phyloP scores from a whole-genome alignment of 2,797 vertebrate species.

The Syngnathus acus region DNA sequence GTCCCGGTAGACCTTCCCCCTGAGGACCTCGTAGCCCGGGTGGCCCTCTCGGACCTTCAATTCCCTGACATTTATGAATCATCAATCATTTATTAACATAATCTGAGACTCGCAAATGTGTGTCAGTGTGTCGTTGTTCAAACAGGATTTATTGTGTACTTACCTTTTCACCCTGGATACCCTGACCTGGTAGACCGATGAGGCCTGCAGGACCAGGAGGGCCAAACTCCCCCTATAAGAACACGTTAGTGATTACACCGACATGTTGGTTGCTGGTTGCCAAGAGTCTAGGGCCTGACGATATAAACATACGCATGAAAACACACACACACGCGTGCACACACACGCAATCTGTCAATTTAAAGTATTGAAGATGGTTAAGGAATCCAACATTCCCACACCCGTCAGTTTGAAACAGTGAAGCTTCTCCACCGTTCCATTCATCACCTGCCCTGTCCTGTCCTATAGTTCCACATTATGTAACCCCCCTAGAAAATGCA shows the following conservation, averaged over 20 bases:
- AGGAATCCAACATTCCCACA: slow-evolving; percentile 22
- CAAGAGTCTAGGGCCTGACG: no score
- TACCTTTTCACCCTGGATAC: slow-evolving; percentile 82
- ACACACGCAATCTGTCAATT: no score
- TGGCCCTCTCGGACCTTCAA: slow-evolving; percentile 77
- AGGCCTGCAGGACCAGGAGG: slow-evolving; percentile 75
- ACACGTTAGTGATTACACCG: slow-evolving; percentile 17
- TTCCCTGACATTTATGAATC: slow-evolving; percentile 58
- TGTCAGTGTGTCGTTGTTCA: not conserved
- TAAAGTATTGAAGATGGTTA: not conserved
- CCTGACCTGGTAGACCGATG: slow-evolving; percentile 70
- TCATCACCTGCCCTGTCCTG: slow-evolving; percentile 29
- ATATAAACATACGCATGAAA: no score
- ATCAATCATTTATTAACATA: not conserved
- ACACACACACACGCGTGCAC: no score
- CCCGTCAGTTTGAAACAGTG: slow-evolving; percentile 17
- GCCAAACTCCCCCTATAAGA: slow-evolving; percentile 74
- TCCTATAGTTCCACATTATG: slow-evolving; percentile 22
- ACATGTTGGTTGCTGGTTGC: not conserved
- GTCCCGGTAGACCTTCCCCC: slow-evolving; percentile 77
- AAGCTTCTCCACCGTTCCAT: slow-evolving; percentile 30
- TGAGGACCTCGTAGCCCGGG: slow-evolving; percentile 69
- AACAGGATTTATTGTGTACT: slow-evolving; percentile 5
- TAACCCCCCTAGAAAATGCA: slow-evolving; percentile 30
- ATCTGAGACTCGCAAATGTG: not conserved